Percentiles rank a stretch among this genome's conserved stretches.
These are phyloP conservation scores for Tachina fera DNA, from an alignment of 2,888 invertebrate genomes.

Conservation along the genomic window DNA sequence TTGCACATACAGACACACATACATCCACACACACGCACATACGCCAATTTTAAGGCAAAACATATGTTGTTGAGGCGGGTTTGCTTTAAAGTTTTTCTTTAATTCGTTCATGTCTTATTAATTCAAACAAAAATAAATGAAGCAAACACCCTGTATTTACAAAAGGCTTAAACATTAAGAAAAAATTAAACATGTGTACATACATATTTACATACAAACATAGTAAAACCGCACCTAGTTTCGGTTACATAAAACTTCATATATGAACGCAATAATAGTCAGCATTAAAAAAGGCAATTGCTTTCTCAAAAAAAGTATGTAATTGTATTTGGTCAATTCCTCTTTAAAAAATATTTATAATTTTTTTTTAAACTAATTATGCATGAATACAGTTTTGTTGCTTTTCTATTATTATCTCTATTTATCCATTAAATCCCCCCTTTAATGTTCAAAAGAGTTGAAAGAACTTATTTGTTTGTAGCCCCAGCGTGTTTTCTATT, in stretches of 20 bases:
- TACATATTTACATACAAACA: not conserved
- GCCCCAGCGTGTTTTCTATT: not conserved
- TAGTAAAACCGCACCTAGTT: conserved; percentile 38
- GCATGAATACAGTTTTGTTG: not conserved
- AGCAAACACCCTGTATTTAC: conserved; percentile 57
- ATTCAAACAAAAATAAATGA: conserved; percentile 46
- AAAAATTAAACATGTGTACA: not conserved
- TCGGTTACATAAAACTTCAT: conserved; percentile 29
- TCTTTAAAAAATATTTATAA: not conserved
- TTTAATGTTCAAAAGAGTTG: conserved; percentile 2
- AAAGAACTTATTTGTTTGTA: conserved; percentile 44
- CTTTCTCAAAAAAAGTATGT: not conserved
- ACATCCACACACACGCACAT: not conserved
- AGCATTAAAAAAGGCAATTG: conserved; percentile 1
- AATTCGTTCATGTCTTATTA: conserved; percentile 28
- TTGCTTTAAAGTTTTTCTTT: conserved; percentile 20
- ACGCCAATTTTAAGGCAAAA: conserved; percentile 11
- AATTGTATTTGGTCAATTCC: not conserved
- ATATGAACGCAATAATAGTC: conserved; percentile 17
- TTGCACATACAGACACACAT: not conserved
- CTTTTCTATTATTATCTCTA: conserved; percentile 10
- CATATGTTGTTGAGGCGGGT: conserved; percentile 39
- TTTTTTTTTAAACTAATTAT: not conserved
- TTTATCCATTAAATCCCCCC: conserved; percentile 31
- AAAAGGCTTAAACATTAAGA: conserved; percentile 13